Base-by-base conservation (phyloP, 2,888 invertebrate species). In the Ochlodes sylvanus region DNA sequence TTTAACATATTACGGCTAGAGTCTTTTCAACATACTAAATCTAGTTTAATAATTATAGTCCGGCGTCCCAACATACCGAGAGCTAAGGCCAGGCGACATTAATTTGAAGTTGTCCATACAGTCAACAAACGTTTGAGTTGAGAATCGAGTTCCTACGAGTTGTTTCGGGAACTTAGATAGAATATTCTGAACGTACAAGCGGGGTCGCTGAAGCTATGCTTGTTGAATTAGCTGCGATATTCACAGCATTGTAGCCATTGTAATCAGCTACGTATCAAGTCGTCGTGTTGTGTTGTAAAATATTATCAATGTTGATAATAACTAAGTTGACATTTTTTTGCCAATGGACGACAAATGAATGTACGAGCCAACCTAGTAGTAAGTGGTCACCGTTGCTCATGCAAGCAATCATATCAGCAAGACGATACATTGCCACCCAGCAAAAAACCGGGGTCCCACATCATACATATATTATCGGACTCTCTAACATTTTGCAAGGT, bases 71-170 rank as follows among this genome's bases (percentile, higher is more conserved):
- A 55, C n/a, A 60, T 34, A 42, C 15, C 27, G 38, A 55, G 15
- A 55, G 52, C 32, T 60, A 9, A 27, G 32, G n/a, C 54, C 47
- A 47, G 12, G 55, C 60, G 54, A 42, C 54, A 7, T 38, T 47
- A 61, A 55, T 62, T 68, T 54, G 52, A 66, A 66, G 55, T 55
- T 58, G 17, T 27, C 15, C 44, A 32, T 47, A 21, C 56, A 68
- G 41, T 27, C 62, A 41, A 56, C 41, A 56, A 17, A 62, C 15
- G 44, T 44, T 61, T 44, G 67, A n/a, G n/a, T n/a, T n/a, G n/a
- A n/a, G 27, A 67, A 67, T 67, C 21, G 61, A 67, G 67, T 68
- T 68, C 50, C 61, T 50, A 21, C 38, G 55, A 68, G 62, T 60
- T 14, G 60, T 62, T 58, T 50, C n/a, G 2, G 19, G 44, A 62